These are phyloP conservation scores for Muscidifurax raptorellus DNA, from an alignment of 1,140 invertebrate genomes.

Conservation along the genomic window DNA sequence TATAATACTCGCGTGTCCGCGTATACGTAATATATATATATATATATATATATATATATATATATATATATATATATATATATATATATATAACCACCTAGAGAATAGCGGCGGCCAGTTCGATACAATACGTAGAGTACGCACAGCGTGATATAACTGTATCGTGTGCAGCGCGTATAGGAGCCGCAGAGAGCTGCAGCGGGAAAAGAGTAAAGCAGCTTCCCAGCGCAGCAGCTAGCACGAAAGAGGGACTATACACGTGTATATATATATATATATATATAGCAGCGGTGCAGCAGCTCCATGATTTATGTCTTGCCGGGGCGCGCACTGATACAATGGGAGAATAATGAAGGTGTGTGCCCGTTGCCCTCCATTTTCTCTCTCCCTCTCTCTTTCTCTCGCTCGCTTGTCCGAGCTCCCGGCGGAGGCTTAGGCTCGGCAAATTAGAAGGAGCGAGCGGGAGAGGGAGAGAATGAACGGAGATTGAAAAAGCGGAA, in stretches of 20 bases:
- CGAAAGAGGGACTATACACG: no score
- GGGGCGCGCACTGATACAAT: conserved; percentile 46
- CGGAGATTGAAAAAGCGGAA: conserved; percentile 32
- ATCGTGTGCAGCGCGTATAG: not conserved
- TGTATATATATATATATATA: no score
- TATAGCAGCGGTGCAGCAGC: not conserved
- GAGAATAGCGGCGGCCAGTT: not conserved
- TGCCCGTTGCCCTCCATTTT: conserved; percentile 33
- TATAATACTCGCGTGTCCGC: not conserved
- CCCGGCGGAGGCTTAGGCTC: conserved; percentile 12
- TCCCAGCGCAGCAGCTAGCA: not conserved
- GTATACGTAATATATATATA: not conserved
- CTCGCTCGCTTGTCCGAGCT: conserved; percentile 16
- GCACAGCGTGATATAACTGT: not conserved
- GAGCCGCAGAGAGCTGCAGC: not conserved
- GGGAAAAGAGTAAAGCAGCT: conserved; percentile 29
- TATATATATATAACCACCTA: not conserved
- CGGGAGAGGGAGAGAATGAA: not conserved
- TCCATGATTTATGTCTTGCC: conserved; percentile 49
- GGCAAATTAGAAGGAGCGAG: conserved; percentile 38
- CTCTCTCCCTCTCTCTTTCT: not conserved
- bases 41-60: not conserved
- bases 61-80: not conserved
- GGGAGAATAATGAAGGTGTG: conserved; percentile 51
- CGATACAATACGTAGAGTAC: not conserved